Percentiles rank a stretch among this genome's conserved stretches.
phyloP scores from a whole-genome alignment of 2,797 vertebrate species.

The Phalanger gymnotis region DNA sequence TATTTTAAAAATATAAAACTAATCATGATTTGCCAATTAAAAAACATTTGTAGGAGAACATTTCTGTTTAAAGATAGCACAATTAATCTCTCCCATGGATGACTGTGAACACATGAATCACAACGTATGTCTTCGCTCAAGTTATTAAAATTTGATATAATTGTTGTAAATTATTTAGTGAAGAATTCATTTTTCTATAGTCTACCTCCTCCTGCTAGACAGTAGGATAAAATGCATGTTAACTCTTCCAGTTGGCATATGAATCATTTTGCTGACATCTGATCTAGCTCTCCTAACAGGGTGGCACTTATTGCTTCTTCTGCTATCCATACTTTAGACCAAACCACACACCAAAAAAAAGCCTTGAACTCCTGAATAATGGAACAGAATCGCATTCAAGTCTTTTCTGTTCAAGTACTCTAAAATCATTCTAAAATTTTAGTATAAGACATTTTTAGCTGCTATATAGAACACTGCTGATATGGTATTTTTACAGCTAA shows the following conservation, averaged over 20 bases:
- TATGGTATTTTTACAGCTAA: constrained; percentile 50
- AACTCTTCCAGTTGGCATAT: constrained; percentile 75
- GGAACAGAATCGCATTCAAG: constrained; percentile 58
- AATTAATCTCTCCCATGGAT: constrained; percentile 73
- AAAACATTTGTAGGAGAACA: constrained; percentile 77
- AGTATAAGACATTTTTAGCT: constrained; percentile 48
- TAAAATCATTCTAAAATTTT: constrained; percentile 57
- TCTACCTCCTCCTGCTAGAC: constrained; percentile 75
- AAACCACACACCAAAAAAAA: constrained; percentile 48
- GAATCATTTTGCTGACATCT: constrained; percentile 73
- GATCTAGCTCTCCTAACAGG: constrained; percentile 68
- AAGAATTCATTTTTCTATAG: constrained; percentile 75
- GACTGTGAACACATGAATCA: constrained; percentile 72
- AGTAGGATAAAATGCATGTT: constrained; percentile 73
- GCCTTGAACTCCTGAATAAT: constrained; percentile 71
- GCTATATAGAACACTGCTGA: constrained; percentile 13
- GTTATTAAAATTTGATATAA: constrained; percentile 81
- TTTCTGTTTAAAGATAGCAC: constrained; percentile 79
- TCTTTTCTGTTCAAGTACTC: not conserved
- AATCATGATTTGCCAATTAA: constrained; percentile 79
- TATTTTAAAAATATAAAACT: constrained; percentile 78
- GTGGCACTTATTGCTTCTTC: constrained; percentile 58
- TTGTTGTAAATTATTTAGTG: constrained; percentile 74
- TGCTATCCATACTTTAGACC: constrained; percentile 58
- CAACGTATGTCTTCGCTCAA: constrained; percentile 70